Conservation (phyloP, 92 coral and sea anemone genomes). For the Porites rus region DNA sequence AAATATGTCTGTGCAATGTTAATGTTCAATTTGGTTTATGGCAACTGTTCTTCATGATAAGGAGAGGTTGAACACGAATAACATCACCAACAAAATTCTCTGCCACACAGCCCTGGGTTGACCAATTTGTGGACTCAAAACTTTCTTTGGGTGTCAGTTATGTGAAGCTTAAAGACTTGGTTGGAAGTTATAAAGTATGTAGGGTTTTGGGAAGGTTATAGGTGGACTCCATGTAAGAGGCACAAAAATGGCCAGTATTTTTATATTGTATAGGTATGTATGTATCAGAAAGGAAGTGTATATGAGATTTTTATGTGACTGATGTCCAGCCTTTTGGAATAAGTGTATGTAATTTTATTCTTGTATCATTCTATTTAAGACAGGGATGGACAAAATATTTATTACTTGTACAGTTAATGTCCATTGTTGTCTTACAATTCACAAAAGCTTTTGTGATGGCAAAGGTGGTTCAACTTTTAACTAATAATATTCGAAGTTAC, state of each 20-base stretch:
- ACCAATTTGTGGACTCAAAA: not conserved
- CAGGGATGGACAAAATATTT: slow-evolving; percentile 52
- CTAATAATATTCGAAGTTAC: not conserved
- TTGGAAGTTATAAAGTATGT: not conserved
- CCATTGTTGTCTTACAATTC: slow-evolving; percentile 48
- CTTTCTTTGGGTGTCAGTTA: not conserved
- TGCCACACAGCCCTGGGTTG: not conserved
- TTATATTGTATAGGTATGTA: slow-evolving; percentile 44
- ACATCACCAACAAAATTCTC: no score
- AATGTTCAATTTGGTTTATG: no score
- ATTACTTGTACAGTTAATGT: slow-evolving; percentile 44
- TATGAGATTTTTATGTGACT: slow-evolving; percentile 40
- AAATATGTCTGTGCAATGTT: no score
- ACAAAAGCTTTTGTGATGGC: slow-evolving; percentile 34
- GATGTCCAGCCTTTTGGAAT: slow-evolving; percentile 33
- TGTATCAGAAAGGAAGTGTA: slow-evolving; percentile 18
- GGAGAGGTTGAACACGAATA: no score
- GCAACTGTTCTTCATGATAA: no score
- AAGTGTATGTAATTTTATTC: slow-evolving; percentile 56
- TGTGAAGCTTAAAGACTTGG: not conserved
- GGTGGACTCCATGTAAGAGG: slow-evolving; percentile 26
- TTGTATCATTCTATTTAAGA: slow-evolving; percentile 59
- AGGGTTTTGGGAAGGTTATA: not conserved
- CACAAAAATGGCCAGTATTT: slow-evolving; percentile 34
- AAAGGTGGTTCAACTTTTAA: slow-evolving; percentile 7